Base-by-base conservation (phyloP, 2,888 invertebrate species). In the Amorpha juglandis region DNA sequence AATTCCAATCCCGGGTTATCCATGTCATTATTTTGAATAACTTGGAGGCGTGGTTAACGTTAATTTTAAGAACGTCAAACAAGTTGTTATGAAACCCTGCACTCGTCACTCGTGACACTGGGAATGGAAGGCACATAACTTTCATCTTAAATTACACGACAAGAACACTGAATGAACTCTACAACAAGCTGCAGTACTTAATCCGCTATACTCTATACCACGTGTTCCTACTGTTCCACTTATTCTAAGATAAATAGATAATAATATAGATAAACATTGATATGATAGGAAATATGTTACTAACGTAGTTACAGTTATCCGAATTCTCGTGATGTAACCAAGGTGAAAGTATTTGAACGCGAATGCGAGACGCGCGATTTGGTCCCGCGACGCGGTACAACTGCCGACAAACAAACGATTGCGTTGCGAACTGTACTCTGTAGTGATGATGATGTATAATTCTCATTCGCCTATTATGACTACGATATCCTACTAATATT, bases 271-370 rank as follows among this genome's bases (percentile, higher is more conserved):
- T 58, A 58, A 38, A 35, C 19, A 55, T 19, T 9, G 19, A 58
- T 38, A 42, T 58, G 38, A 42, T 42, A 58, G 19, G 19, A 16
- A 58, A 52, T 6, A 38, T 38, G 12, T 42, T 58, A 58, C 38
- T 38, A 58, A 58, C 58, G 58, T 58, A 42, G 38, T 42, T 12
- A 16, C 14, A 42, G 58, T 19, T 14, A 50, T 58, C 9, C 42
- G 19, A 53, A 58, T 19, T 38, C 35, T 38, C n/a, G 58, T 42
- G 58, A 58, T 58, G 58, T 19, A 58, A 58, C 50, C n/a, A 3
- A 50, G 16, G 50, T 50, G 50, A 50, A 50, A 50, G 50, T 58
- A 42, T 38, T 38, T 12, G 58, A 55, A 58, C 38, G 42, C 12
- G 42, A 19, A 55, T n/a, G 55, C 9, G 58, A 42, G 42, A 58